Evolutionary conservation across 2,113 vertebrate species (phyloP), one percentile per base, ranked within the genome.

Genomic region (Aplodontia rufa): DNA sequence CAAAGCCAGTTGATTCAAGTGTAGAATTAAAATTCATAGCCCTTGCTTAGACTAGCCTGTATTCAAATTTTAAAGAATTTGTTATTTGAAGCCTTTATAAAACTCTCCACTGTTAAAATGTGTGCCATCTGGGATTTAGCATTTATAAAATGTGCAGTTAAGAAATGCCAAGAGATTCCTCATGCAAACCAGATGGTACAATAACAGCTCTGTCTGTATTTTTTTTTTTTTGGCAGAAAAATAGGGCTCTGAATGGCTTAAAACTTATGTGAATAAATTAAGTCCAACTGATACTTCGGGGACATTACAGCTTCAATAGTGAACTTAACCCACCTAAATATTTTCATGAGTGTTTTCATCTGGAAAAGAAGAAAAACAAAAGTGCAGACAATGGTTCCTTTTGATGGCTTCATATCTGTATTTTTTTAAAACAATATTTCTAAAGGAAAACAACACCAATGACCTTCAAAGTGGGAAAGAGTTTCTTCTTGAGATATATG

Each of bases 141-240:
- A 97, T 93, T 97, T 95, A 30, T 62, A 95, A 97, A 97, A 97
- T 88, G 45, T 96, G 97, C 55, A 37, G 6, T 75, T 93, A 95
- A 75, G 81, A 69, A 76, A 95, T 96, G 95, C 97, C 97, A 98
- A 88, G 64, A 85, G 95, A 97, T 2, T 42, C 84, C 49, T 97
- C 92, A 72, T 94, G 81, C 83, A 98, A 97, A 98, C 91, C 95
- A 98, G 97, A 97, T 95, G 97, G 95, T 96, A 98, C 91, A 95
- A 88, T 87, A 92, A 45, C 96, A 96, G 30, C 37, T 0, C 83
- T 96, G 83, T 88, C 90, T 97, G 86, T 97, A 71, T 68, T 68
- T 66, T 66, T 64, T 7, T 91, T 91, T 91, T 94, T 89, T 88
- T 90, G 91, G 80, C 37, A 94, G 91, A 66, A 95, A 96, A 87